Percentiles rank a stretch among this genome's conserved stretches.
Conservation (phyloP, 2,113 vertebrate genomes). For the Embiotoca jacksoni region DNA sequence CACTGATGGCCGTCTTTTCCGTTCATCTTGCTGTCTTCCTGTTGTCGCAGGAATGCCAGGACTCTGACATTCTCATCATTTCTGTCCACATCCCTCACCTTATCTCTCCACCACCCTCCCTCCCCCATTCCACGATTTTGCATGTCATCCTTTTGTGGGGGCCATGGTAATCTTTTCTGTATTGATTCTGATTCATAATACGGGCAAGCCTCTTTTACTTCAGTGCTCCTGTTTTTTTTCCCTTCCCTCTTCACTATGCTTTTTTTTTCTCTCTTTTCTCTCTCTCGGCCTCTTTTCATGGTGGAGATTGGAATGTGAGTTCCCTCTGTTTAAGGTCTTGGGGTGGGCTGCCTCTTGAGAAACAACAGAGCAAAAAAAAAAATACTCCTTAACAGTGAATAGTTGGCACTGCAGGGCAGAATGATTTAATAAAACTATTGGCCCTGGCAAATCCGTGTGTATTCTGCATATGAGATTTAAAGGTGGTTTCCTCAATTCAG, state of each 20-base stretch:
- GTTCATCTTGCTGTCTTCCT: constrained; percentile 65
- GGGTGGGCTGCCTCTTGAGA: constrained; percentile 64
- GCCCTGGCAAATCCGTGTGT: neutral
- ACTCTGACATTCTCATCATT: constrained; percentile 67
- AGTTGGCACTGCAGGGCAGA: constrained; percentile 35
- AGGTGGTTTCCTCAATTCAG: neutral
- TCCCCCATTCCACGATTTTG: neutral
- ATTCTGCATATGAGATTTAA: neutral
- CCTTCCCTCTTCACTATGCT: neutral
- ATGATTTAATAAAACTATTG: constrained; percentile 50
- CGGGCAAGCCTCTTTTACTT: neutral
- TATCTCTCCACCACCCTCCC: constrained; percentile 39
- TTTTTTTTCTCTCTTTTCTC: constrained; percentile 12
- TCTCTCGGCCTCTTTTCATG: constrained; percentile 23
- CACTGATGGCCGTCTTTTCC: constrained; percentile 54
- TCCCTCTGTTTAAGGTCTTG: constrained; percentile 47
- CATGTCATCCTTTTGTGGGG: neutral
- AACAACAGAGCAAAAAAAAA: constrained; percentile 51
- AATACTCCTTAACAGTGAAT: constrained; percentile 40
- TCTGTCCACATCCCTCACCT: constrained; percentile 48
- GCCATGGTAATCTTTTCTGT: neutral
- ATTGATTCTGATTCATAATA: neutral
- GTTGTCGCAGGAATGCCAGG: constrained; percentile 50
- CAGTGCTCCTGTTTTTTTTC: neutral
- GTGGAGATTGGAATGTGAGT: constrained; percentile 54